A percentile compares a stretch with the other conserved stretches of the same genome.
phyloP scores from a whole-genome alignment of 2,797 vertebrate genomes.

The Paratrypauchen microcephalus region DNA sequence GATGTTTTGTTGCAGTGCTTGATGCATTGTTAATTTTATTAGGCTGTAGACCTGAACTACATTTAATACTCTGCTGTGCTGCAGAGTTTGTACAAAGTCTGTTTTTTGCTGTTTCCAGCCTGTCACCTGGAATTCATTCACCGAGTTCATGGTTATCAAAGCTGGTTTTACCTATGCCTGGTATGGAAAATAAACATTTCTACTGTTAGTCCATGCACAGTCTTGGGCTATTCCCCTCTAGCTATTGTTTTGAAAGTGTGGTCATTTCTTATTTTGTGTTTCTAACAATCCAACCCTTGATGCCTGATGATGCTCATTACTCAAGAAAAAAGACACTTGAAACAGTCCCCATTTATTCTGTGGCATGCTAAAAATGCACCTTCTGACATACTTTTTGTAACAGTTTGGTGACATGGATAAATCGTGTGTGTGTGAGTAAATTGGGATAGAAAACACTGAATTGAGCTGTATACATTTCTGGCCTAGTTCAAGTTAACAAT shows the following conservation, averaged over 20 bases:
- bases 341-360: constrained; percentile 5
- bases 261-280: background rate
- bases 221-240: background rate
- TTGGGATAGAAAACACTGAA: constrained; percentile 1
- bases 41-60: constrained; percentile 8
- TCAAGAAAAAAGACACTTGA: background rate
- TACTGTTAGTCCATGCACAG: background rate
- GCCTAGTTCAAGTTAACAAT: constrained; percentile 61
- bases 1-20: background rate
- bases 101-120: constrained; percentile 18
- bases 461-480: constrained; percentile 43
- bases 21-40: background rate
- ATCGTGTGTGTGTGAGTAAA: constrained; percentile 1
- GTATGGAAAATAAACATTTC: background rate
- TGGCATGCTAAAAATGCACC: constrained; percentile 7
- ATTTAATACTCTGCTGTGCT: background rate
- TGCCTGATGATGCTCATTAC: background rate
- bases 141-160: constrained; percentile 17
- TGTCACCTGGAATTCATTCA: constrained; percentile 37
- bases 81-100: background rate
- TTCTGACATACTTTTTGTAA: constrained; percentile 9
- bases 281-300: background rate
- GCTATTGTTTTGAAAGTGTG: background rate
- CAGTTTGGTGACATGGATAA: constrained; percentile 7
- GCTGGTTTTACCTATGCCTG: constrained; percentile 9